Conservation (phyloP, 2,888 invertebrate genomes). For the Drosophila seclusa region DNA sequence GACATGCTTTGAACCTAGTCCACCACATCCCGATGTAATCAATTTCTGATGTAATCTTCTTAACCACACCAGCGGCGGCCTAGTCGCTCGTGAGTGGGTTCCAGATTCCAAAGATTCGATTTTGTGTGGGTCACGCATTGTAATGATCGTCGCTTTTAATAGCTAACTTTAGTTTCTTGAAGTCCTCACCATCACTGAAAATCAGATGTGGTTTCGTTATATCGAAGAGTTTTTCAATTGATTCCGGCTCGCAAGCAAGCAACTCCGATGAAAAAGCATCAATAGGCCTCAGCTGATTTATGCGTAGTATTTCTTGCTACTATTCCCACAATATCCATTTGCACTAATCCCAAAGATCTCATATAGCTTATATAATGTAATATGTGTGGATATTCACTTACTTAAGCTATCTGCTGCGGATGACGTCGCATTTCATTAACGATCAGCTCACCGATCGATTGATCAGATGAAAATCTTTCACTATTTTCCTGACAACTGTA, state of each 20-base stretch:
- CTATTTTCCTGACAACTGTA: constrained; percentile 51
- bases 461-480: constrained; percentile 50
- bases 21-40: too few species aligned
- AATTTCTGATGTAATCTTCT: too few species aligned
- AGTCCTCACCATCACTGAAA: constrained; percentile 69
- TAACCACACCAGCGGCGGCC: too few species aligned
- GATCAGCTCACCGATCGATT: constrained; percentile 68
- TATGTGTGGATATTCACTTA: not conserved
- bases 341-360: constrained; percentile 52
- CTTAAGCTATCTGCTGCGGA: constrained; percentile 60
- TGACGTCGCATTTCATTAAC: constrained; percentile 59
- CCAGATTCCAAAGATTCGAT: too few species aligned
- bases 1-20: too few species aligned
- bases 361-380: constrained; percentile 41
- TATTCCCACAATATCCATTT: constrained; percentile 75
- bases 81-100: too few species aligned
- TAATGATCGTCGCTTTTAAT: too few species aligned
- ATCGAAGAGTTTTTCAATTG: constrained; percentile 52
- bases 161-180: too few species aligned
- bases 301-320: constrained; percentile 72
- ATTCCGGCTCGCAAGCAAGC: constrained; percentile 60
- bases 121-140: too few species aligned
- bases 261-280: constrained; percentile 72
- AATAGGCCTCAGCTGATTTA: constrained; percentile 67
- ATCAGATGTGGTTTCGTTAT: constrained; percentile 67